Conservation (phyloP, 2,888 invertebrate species). For the Diarsia dahlii region DNA sequence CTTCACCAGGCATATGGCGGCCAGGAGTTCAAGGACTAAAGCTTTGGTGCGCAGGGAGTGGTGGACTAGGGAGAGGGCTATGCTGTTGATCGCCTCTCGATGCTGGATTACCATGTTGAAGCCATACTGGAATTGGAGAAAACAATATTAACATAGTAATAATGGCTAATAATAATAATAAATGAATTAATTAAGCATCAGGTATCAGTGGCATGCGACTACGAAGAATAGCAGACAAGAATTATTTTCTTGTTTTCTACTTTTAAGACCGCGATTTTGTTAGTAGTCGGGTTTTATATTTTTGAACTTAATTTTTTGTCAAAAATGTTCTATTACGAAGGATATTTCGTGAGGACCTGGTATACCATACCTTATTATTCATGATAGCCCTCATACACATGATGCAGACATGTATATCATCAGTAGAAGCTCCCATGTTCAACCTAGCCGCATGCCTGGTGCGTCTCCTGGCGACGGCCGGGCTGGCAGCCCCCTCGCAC, state of each 20-base stretch:
- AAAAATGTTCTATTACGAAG: no score
- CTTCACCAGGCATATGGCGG: constrained; percentile 99
- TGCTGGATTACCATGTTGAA: constrained; percentile 99
- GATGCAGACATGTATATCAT: constrained; percentile 99
- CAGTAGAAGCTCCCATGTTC: constrained; percentile 98
- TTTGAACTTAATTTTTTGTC: no score
- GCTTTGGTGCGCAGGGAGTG: constrained; percentile 99
- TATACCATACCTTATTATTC: constrained; percentile 96
- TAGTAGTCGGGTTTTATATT: no score
- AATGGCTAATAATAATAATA: no score
- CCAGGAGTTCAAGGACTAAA: constrained; percentile 98
- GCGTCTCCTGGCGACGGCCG: constrained; percentile 90
- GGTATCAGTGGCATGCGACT: no score
- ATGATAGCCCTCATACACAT: constrained; percentile 99
- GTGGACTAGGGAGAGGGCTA: constrained; percentile 98
- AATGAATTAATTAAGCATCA: no score
- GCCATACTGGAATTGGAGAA: constrained; percentile 93
- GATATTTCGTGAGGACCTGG: neutral
- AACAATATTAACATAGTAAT: no score
- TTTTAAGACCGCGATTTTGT: no score
- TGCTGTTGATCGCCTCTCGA: constrained; percentile 99
- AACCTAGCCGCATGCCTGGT: constrained; percentile 96
- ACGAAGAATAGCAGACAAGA: no score
- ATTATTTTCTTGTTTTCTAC: no score
- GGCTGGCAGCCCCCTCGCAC: constrained; percentile 79